Conservation (phyloP, 1,140 invertebrate species). For the Acyrthosiphon pisum region DNA sequence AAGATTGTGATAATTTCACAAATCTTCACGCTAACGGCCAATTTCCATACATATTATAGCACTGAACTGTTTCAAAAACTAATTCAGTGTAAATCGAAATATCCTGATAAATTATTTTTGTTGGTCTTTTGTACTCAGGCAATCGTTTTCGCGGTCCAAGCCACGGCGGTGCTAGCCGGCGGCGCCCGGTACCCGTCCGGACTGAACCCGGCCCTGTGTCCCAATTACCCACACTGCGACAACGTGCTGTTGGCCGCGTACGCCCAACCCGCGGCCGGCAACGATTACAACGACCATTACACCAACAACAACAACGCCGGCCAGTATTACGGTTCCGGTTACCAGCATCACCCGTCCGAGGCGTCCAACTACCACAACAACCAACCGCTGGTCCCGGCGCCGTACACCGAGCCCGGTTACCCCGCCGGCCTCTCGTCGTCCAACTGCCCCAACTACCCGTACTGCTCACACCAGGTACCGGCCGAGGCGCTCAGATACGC, state of each 20-base stretch:
- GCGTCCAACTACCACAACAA: constrained; percentile 60
- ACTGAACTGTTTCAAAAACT: too few relatives aligned
- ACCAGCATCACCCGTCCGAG: neutral
- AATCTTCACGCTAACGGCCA: too few relatives aligned
- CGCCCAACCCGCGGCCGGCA: constrained; percentile 60
- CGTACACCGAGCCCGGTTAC: constrained; percentile 58
- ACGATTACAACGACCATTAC: constrained; percentile 63
- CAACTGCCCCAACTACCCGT: constrained; percentile 59
- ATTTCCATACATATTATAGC: too few relatives aligned
- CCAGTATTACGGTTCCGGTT: constrained; percentile 61
- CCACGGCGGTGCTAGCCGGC: neutral
- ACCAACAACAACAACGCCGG: constrained; percentile 57
- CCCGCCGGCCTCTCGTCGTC: constrained; percentile 57
- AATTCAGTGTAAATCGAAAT: neutral
- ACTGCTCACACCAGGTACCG: constrained; percentile 57
- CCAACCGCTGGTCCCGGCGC: constrained; percentile 60
- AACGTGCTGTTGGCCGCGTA: constrained; percentile 63
- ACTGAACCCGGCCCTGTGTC: constrained; percentile 66
- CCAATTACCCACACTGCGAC: constrained; percentile 68
- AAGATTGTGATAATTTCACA: too few relatives aligned
- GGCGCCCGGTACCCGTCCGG: constrained; percentile 65
- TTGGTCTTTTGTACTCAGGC: neutral
- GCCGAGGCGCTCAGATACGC: constrained; percentile 45
- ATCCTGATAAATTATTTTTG: neutral
- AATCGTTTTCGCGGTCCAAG: constrained; percentile 10